Evolutionary conservation across 2,113 vertebrate genomes (phyloP).

Genomic region (Dasyornis broadbenti): DNA sequence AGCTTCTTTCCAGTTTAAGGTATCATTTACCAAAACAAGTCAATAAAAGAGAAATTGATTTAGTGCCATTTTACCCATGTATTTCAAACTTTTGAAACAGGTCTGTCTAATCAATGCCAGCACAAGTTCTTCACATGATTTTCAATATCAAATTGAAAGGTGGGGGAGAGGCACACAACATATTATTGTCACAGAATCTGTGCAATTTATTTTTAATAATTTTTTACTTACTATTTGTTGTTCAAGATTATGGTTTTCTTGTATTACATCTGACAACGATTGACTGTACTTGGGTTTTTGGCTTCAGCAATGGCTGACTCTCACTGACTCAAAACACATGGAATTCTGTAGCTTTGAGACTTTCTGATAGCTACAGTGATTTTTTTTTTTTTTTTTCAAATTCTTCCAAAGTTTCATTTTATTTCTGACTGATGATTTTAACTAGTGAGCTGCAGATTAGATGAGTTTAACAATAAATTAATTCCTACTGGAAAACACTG

Average conservation of each 20-base stretch:
- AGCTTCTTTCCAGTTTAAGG: neutral
- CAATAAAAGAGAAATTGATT: neutral
- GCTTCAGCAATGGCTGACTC: neutral
- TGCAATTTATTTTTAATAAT: neutral
- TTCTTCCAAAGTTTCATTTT: neutral
- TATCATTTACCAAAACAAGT: neutral
- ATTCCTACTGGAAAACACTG: neutral
- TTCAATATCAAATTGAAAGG: neutral
- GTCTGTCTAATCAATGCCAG: neutral
- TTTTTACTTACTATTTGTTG: neutral
- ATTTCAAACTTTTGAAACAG: neutral
- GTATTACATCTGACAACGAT: neutral
- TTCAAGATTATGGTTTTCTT: neutral
- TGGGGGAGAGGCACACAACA: accelerated
- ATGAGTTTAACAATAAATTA: neutral
- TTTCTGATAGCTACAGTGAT: neutral
- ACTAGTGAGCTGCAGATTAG: neutral
- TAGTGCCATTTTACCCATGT: neutral
- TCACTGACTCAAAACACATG: neutral
- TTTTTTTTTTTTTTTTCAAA: neutral
- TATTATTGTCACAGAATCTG: neutral
- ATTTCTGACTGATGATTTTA: neutral
- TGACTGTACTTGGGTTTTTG: neutral
- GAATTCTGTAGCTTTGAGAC: neutral
- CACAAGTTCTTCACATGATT: neutral